These are phyloP conservation scores for Lepus oiostolus DNA, from an alignment of 2,797 vertebrate species.

Conservation along the genomic window DNA sequence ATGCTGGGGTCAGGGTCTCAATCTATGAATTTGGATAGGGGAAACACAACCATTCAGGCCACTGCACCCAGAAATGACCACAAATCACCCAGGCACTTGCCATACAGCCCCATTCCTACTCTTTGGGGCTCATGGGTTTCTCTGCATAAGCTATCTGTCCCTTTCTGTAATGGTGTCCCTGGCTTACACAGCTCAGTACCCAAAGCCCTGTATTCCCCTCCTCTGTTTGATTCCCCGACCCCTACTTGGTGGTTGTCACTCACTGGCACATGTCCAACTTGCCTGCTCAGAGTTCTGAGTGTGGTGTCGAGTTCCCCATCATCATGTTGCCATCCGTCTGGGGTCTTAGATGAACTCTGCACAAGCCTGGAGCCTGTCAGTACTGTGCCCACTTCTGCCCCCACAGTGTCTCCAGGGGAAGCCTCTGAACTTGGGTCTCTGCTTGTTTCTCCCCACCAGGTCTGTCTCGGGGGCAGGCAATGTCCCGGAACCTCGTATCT, in stretches of 20 bases:
- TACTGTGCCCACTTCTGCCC: rapidly evolving
- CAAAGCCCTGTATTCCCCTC: not conserved
- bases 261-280: not conserved
- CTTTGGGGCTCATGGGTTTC: not conserved
- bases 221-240: not conserved
- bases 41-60: not conserved
- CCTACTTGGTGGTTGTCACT: not conserved
- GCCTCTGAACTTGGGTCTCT: not conserved
- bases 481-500: not conserved
- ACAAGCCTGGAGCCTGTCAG: no score
- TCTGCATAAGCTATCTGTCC: not conserved
- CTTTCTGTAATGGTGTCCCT: not conserved
- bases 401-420: rapidly evolving
- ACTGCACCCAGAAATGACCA: not conserved
- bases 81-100: not conserved
- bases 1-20: not conserved
- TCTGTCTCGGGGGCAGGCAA: not conserved
- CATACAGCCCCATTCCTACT: not conserved
- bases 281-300: not conserved
- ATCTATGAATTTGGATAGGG: not conserved
- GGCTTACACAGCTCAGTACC: not conserved
- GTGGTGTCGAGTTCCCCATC: no score
- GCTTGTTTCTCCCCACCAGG: not conserved
- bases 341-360: not conserved
- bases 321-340: not conserved